A percentile compares a stretch with the other conserved stretches of the same genome.
Conservation (phyloP, 2,113 vertebrate species). For the Oreochromis tanganicae region DNA sequence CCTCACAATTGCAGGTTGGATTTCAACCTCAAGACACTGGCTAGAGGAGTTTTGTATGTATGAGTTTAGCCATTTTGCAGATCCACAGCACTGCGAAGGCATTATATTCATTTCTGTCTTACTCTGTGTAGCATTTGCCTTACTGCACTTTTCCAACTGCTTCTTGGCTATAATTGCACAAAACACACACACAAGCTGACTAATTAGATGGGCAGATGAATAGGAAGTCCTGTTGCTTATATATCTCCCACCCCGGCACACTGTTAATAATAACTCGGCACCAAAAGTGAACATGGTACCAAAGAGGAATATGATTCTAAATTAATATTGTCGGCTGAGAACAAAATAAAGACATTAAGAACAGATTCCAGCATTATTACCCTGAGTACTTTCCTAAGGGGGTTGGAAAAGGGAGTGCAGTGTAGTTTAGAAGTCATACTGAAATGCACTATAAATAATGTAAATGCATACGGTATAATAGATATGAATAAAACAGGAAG, state of each 20-base stretch:
- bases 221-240: not conserved
- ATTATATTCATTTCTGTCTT: not conserved
- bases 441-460: not conserved
- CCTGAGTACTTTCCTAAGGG: not conserved
- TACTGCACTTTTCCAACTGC: not conserved
- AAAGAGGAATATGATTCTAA: not conserved
- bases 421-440: not conserved
- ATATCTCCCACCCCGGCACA: not conserved
- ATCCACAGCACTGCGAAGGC: not conserved
- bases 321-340: not conserved
- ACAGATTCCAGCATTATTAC: not conserved
- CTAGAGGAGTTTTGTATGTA: not conserved
- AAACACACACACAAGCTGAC: not conserved
- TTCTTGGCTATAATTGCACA: not conserved
- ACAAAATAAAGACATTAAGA: not conserved
- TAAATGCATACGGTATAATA: not conserved
- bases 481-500: not conserved
- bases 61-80: not conserved
- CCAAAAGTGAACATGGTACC: not conserved
- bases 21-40: not conserved
- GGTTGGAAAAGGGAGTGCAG: not conserved
- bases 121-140: not conserved
- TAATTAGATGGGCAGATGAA: constrained; percentile 17
- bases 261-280: not conserved
- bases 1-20: constrained; percentile 2